Evolutionary conservation across 2,113 vertebrate genomes (phyloP).

Genomic region (Salvelinus fontinalis): DNA sequence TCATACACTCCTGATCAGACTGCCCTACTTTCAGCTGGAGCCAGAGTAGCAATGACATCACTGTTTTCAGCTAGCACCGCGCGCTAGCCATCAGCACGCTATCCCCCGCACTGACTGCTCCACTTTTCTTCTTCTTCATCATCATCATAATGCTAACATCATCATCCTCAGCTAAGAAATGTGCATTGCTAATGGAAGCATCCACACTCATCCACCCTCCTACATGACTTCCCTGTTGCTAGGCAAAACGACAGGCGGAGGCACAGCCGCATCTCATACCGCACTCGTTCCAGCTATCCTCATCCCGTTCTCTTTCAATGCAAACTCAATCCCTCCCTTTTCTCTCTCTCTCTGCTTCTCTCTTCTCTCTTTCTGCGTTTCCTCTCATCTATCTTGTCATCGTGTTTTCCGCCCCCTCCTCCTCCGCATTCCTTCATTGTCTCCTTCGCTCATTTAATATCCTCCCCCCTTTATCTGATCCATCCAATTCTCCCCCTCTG

Average conservation of each 20-base stretch:
- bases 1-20: slow-evolving; percentile 47
- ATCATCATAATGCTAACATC: too few species aligned
- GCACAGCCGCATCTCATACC: not conserved
- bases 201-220: slow-evolving; percentile 31
- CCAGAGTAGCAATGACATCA: slow-evolving; percentile 70
- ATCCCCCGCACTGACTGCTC: slow-evolving; percentile 31
- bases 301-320: slow-evolving; percentile 4
- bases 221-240: slow-evolving; percentile 50
- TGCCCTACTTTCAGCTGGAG: slow-evolving; percentile 77
- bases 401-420: slow-evolving; percentile 11
- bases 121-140: slow-evolving; percentile 17
- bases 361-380: too few species aligned
- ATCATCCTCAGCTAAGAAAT: slow-evolving; percentile 29
- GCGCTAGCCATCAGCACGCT: slow-evolving; percentile 19
- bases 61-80: slow-evolving; percentile 28
- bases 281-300: slow-evolving; percentile 16
- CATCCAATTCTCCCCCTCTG: slow-evolving; percentile 6
- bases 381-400: slow-evolving; percentile 33
- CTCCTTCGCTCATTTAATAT: slow-evolving; percentile 19
- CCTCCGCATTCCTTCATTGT: slow-evolving; percentile 27
- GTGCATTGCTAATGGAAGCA: slow-evolving; percentile 30
- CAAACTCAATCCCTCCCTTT: slow-evolving; percentile 5
- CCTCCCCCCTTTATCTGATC: not conserved
- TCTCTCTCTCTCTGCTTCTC: not conserved
- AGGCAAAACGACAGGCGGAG: slow-evolving; percentile 37